Base-by-base conservation (phyloP, 2,888 invertebrate genomes). In the Dasysyrphus tricinctus region DNA sequence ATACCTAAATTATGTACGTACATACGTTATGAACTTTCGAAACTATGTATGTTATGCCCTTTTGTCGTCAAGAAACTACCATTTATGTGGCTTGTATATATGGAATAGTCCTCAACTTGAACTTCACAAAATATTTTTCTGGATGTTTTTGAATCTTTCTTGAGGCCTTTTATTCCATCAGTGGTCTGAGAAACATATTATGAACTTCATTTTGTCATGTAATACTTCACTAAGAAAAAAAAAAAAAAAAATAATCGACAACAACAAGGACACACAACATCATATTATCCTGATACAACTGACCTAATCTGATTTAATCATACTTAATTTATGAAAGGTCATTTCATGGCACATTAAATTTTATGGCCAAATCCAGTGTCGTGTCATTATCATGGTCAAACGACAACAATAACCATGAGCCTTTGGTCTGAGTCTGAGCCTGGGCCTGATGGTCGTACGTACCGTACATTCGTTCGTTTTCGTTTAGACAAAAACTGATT, bases 291-390 rank as follows among this genome's bases (percentile, higher is more conserved):
- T 65, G 74, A 70, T 79, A 86, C 70, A 86, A 86, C 86, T 86
- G 86, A 86, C 86, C 86, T 86, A 79, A 86, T 86, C 86, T 86
- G 86, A 86, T 86, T 86, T 86, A 86, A 86, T 86, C 86, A 86
- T 86, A 86, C 86, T 86, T 82, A 86, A 86, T 86, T 86, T 86
- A 86, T 86, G 86, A 86, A 86, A 86, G 82, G 86, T 86, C 86
- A 79, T 86, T 86, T 86, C 82, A 86, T 82, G 86, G 82, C 67
- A 75, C 86, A 86, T 86, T 86, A 86, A 78, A 74, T 82, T 86
- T 86, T 79, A 86, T 82, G 86, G 65, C 69, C 49, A 82, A 86
- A 86, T 86, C 82, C 86, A 86, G 86, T 86, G 86, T 86, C 82
- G 82, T 86, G 86, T 86, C 82, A 86, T 86, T 86, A 86, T 86